These are phyloP conservation scores for Zapus hudsonius DNA, from an alignment of 2,113 vertebrate genomes.

Conservation along the genomic window DNA sequence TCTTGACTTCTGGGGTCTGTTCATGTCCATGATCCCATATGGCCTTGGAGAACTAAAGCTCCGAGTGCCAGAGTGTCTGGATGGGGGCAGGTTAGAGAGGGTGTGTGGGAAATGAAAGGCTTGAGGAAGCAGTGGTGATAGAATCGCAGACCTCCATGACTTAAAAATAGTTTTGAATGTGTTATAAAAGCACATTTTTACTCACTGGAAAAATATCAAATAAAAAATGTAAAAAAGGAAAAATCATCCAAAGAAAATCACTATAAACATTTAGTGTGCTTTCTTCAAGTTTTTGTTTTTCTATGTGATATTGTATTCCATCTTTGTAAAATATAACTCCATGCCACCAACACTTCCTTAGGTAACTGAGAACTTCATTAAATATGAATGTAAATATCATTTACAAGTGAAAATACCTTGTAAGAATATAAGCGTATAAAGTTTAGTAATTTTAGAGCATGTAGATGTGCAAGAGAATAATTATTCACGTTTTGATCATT, in stretches of 20 bases:
- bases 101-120: neutral
- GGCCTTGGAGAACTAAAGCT: neutral
- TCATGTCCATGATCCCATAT: neutral
- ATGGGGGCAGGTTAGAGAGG: neutral
- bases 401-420: constrained; percentile 42
- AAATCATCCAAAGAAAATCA: neutral
- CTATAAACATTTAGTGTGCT: neutral
- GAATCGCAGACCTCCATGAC: neutral
- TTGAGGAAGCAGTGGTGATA: neutral
- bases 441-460: constrained; percentile 48
- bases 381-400: constrained; percentile 20
- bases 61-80: neutral
- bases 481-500: constrained; percentile 20
- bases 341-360: neutral
- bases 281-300: constrained; percentile 42
- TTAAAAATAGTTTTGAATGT: neutral
- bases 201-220: neutral
- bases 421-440: neutral
- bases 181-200: neutral
- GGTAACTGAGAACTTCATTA: neutral
- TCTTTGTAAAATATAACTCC: constrained; percentile 37
- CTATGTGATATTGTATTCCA: neutral
- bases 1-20: neutral
- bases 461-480: neutral
- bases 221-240: neutral